These are phyloP conservation scores for Amiota mariae DNA, from an alignment of 2,888 invertebrate species.

Conservation along the genomic window DNA sequence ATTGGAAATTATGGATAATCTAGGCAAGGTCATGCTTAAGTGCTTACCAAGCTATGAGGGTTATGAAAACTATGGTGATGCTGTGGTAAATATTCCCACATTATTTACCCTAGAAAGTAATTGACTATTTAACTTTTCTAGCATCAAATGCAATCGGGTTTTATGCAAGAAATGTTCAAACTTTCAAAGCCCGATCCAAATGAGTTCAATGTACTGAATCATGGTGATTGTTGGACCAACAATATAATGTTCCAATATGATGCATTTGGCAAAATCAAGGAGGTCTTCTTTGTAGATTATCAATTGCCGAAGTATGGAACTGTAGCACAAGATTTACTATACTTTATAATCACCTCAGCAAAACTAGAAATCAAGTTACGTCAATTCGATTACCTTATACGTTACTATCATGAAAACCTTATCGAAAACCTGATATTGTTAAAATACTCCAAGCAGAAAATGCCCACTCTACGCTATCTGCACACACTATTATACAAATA, in stretches of 20 bases:
- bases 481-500: conserved; percentile 56
- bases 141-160: too few species aligned
- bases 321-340: conserved; percentile 62
- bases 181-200: conserved; percentile 37
- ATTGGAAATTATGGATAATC: conserved; percentile 43
- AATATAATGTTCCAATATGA: conserved; percentile 65
- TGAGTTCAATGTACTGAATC: conserved; percentile 62
- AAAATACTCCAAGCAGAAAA: conserved; percentile 52
- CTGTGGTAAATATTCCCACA: conserved; percentile 57
- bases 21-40: not conserved
- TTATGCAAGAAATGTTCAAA: too few species aligned
- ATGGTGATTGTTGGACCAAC: conserved; percentile 68
- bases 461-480: conserved; percentile 56
- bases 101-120: too few species aligned
- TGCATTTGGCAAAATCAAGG: conserved; percentile 51
- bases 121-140: too few species aligned
- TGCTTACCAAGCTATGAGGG: conserved; percentile 42
- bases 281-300: conserved; percentile 67
- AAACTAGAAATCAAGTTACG: conserved; percentile 60
- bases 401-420: conserved; percentile 61
- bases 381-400: conserved; percentile 66
- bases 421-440: conserved; percentile 53
- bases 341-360: conserved; percentile 66
- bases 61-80: conserved; percentile 60
- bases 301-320: conserved; percentile 62